A percentile compares a stretch with the other conserved stretches of the same genome.
Conservation (phyloP, 35 echinoderm and acorn worm species). For the Ophiothrix spiculata region DNA sequence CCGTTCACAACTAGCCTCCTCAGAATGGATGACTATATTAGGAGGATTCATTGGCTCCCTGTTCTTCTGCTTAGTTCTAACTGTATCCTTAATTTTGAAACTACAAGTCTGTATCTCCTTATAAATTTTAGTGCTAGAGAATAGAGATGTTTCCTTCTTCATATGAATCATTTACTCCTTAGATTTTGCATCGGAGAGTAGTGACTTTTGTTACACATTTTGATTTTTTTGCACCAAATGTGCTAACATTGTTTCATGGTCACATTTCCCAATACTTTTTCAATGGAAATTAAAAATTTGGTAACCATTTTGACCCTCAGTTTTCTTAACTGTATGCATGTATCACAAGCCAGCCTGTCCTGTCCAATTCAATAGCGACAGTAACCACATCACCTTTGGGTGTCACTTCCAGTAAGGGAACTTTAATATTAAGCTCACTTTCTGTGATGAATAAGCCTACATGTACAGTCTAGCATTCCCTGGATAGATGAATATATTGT, state of each 20-base stretch:
- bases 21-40: constrained; percentile 89
- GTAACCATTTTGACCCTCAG: no score
- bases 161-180: neutral
- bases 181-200: neutral
- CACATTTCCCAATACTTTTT: neutral
- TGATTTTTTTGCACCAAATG: neutral
- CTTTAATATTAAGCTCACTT: no score
- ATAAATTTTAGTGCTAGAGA: neutral
- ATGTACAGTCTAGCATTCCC: no score
- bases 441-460: no score
- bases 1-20: constrained; percentile 58
- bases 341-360: no score
- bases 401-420: no score
- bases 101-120: neutral
- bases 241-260: neutral
- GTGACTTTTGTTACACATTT: neutral
- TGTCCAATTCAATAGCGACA: no score
- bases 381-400: no score
- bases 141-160: neutral
- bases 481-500: no score
- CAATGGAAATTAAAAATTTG: no score
- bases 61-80: constrained; percentile 77
- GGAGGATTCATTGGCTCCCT: constrained; percentile 84
- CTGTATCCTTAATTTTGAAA: constrained; percentile 81
- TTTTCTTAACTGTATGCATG: no score